phyloP scores from a whole-genome alignment of 2,113 vertebrate genomes.

The Percina caprodes region DNA sequence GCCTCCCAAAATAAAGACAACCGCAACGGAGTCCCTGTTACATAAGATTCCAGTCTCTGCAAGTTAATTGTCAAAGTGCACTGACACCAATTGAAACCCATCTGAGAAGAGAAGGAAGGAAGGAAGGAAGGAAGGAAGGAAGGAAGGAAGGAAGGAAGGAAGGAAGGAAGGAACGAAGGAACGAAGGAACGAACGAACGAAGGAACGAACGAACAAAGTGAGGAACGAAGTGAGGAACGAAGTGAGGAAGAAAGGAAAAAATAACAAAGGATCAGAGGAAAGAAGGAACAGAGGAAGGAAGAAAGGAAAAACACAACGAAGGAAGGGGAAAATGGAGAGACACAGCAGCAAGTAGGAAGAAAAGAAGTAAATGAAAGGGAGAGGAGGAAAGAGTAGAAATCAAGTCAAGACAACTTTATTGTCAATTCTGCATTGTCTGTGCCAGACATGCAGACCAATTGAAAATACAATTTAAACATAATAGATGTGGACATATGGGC shows the following conservation, averaged over 20 bases:
- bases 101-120: neutral
- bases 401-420: too few relatives aligned
- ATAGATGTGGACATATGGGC: neutral
- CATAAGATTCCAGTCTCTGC: neutral
- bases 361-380: neutral
- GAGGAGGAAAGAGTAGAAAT: neutral
- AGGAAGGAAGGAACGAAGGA: neutral
- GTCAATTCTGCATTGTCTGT: too few relatives aligned
- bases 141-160: neutral
- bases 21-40: neutral
- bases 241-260: too few relatives aligned
- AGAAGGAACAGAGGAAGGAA: neutral
- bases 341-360: neutral
- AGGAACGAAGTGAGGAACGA: neutral
- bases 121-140: neutral
- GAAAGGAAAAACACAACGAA: neutral
- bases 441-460: too few relatives aligned
- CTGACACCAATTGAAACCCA: neutral
- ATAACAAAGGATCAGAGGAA: too few relatives aligned
- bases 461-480: too few relatives aligned
- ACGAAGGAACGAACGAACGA: too few relatives aligned
- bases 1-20: neutral
- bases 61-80: neutral
- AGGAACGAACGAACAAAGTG: neutral
- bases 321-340: neutral